phyloP scores from a whole-genome alignment of 2,797 vertebrate species.

The Phaenicophaeus curvirostris region DNA sequence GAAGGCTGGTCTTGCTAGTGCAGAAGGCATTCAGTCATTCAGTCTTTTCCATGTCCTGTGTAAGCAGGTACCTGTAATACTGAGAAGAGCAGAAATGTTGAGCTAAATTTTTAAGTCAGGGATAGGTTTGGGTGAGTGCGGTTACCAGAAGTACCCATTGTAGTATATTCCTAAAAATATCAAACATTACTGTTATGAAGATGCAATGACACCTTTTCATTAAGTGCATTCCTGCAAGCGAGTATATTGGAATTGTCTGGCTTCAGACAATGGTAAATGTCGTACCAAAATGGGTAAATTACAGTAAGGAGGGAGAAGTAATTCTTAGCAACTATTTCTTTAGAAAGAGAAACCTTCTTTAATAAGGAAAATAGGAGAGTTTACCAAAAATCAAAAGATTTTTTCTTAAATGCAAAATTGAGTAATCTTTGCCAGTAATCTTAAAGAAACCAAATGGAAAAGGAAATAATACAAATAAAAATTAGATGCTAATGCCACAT shows the following conservation, averaged over 20 bases:
- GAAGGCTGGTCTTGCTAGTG: not conserved
- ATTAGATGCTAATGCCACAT: not conserved
- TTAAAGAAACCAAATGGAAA: not conserved
- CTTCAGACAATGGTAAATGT: not conserved
- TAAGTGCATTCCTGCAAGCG: not conserved
- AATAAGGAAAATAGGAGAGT: not conserved
- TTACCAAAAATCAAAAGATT: conserved; percentile 5
- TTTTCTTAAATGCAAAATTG: conserved; percentile 24
- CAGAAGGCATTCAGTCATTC: not conserved
- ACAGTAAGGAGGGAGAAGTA: not conserved
- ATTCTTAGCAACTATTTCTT: conserved; percentile 51
- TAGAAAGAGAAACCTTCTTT: conserved; percentile 40
- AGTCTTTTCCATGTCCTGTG: not conserved
- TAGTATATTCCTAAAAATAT: not conserved
- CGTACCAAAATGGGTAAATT: conserved; percentile 27
- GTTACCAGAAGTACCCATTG: no score
- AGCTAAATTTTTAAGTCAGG: not conserved
- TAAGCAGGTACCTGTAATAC: not conserved
- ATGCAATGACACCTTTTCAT: not conserved
- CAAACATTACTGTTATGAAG: not conserved
- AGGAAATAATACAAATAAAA: not conserved
- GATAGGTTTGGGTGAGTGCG: not conserved
- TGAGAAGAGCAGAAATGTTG: not conserved
- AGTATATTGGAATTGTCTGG: not conserved
- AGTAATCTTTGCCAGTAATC: not conserved